Conservation (phyloP, 2,888 invertebrate genomes). For the Eupithecia dodoneata region DNA sequence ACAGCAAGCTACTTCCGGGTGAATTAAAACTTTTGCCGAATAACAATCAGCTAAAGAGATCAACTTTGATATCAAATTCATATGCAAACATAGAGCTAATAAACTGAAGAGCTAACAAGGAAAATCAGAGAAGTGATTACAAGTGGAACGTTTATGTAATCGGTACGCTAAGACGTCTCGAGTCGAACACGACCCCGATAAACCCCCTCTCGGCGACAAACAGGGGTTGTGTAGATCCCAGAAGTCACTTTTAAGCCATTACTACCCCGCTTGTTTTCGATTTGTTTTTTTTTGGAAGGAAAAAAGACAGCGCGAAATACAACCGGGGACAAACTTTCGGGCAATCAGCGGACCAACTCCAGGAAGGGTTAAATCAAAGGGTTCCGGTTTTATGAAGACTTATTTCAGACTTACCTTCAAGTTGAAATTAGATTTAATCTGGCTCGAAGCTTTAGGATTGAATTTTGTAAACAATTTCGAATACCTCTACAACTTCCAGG, state of each 20-base stretch:
- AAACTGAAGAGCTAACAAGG: conserved; percentile 38
- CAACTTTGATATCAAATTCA: neutral
- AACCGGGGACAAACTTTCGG: conserved; percentile 77
- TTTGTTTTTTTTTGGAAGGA: conserved; percentile 76
- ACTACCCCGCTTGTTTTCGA: conserved; percentile 80
- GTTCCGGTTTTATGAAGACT: conserved; percentile 84
- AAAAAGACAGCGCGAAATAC: conserved; percentile 75
- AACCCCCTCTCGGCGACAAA: conserved; percentile 52
- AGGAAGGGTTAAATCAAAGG: conserved; percentile 83
- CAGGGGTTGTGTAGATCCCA: conserved; percentile 57
- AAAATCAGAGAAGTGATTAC: conserved; percentile 55
- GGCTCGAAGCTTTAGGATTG: conserved; percentile 83
- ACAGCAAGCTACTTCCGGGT: neutral
- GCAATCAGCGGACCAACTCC: conserved; percentile 81
- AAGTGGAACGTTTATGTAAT: conserved; percentile 52
- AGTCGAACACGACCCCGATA: conserved; percentile 48
- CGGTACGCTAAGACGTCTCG: conserved; percentile 54
- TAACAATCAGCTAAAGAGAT: neutral
- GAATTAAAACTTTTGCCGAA: neutral
- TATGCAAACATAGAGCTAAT: conserved; percentile 19
- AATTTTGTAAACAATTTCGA: conserved; percentile 84
- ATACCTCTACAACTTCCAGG: conserved; percentile 82
- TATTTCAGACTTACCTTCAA: conserved; percentile 84
- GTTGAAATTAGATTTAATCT: conserved; percentile 85
- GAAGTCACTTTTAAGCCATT: conserved; percentile 79